These are phyloP conservation scores for Erythrocercus mccallii DNA, from an alignment of 2,113 vertebrate genomes.

Conservation along the genomic window DNA sequence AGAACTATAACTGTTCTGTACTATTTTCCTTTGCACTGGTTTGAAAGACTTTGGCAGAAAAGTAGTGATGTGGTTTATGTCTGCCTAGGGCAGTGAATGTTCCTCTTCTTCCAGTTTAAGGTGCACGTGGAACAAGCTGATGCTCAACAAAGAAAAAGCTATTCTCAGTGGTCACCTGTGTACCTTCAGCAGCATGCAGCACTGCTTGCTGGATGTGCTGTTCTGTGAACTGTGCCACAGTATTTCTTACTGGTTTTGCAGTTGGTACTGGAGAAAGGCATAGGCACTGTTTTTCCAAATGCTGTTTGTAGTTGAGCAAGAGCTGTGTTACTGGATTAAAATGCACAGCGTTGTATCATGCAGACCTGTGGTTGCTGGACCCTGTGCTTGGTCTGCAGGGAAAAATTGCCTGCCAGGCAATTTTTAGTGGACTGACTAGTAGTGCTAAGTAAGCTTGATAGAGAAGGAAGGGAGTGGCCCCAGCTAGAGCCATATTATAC, in stretches of 20 bases:
- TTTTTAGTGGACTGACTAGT: not conserved
- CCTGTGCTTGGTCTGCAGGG: not conserved
- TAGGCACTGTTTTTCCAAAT: not conserved
- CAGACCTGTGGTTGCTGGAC: not conserved
- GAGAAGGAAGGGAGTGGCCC: not conserved
- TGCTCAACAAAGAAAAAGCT: not conserved
- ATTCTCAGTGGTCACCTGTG: not conserved
- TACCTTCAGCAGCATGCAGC: fast-evolving
- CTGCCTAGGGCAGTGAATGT: not conserved
- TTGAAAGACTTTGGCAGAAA: not conserved
- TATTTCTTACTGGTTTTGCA: not conserved
- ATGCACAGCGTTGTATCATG: fast-evolving
- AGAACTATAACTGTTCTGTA: not conserved
- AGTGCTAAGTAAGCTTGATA: not conserved
- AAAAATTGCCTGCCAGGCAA: not conserved
- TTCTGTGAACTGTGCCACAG: not conserved
- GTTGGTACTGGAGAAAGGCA: not conserved
- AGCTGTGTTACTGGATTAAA: not conserved
- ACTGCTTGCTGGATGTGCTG: not conserved
- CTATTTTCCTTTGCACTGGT: not conserved
- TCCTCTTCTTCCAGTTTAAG: not conserved
- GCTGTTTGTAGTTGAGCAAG: not conserved
- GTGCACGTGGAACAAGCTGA: not conserved
- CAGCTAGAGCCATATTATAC: not conserved
- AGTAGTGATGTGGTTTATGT: not conserved